Percentiles rank a stretch among this genome's conserved stretches.
Evolutionary conservation across 2,888 invertebrate species (phyloP).

Genomic region (Mechanitis mazaeus): DNA sequence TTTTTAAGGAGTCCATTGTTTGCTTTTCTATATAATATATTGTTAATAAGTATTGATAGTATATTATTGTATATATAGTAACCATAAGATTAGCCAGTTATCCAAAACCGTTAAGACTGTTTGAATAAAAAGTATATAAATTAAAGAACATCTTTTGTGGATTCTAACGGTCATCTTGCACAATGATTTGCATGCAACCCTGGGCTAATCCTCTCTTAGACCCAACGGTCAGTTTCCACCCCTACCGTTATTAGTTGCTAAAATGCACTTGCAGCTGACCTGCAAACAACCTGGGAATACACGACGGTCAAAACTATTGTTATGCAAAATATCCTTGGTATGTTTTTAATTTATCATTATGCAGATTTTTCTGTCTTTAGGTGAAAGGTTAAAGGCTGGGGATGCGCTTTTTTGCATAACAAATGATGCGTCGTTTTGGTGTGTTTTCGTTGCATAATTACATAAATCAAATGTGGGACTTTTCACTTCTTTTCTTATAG

Average conservation of each 20-base stretch:
- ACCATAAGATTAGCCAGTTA: too few relatives aligned
- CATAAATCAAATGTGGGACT: slow-evolving; percentile 6
- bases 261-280: slow-evolving; percentile 60
- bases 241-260: slow-evolving; percentile 50
- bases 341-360: slow-evolving; percentile 63
- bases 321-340: slow-evolving; percentile 46
- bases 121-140: slow-evolving; percentile 32
- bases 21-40: too few relatives aligned
- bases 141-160: slow-evolving; percentile 35
- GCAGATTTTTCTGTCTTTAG: slow-evolving; percentile 43
- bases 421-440: slow-evolving; percentile 26
- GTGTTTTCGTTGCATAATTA: slow-evolving; percentile 26
- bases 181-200: slow-evolving; percentile 55
- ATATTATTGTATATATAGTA: too few relatives aligned
- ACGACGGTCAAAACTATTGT: slow-evolving; percentile 46
- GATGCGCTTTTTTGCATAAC: slow-evolving; percentile 44
- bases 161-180: slow-evolving; percentile 47
- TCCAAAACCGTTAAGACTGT: slow-evolving; percentile 17
- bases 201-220: slow-evolving; percentile 38
- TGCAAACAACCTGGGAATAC: slow-evolving; percentile 51
- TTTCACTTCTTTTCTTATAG: not conserved
- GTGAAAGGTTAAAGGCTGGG: slow-evolving; percentile 25
- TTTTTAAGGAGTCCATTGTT: not conserved
- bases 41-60: too few relatives aligned
- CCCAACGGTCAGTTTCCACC: slow-evolving; percentile 45